These are phyloP conservation scores for Chloroceryle amazona DNA, from an alignment of 2,797 vertebrate genomes.

Conservation along the genomic window DNA sequence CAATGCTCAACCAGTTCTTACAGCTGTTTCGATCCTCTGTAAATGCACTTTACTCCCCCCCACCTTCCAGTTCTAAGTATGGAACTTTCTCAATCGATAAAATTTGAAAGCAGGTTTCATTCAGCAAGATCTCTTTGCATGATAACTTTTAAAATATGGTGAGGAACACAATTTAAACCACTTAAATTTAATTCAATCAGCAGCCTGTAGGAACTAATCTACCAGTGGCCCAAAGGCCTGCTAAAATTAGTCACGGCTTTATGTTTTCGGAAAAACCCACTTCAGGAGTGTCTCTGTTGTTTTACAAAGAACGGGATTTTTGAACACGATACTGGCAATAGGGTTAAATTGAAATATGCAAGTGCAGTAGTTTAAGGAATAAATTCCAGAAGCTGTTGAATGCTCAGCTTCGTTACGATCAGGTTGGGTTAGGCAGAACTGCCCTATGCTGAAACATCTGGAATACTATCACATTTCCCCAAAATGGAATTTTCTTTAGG, in stretches of 20 bases:
- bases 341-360: constrained; percentile 61
- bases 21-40: background rate
- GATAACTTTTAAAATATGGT: background rate
- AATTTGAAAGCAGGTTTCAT: constrained; percentile 16
- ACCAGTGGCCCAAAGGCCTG: background rate
- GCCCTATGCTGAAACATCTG: constrained; percentile 65
- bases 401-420: constrained; percentile 9
- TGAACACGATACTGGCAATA: background rate
- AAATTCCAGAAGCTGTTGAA: constrained; percentile 62
- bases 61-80: background rate
- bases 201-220: constrained; percentile 18
- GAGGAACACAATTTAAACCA: background rate
- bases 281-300: background rate
- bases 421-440: constrained; percentile 35
- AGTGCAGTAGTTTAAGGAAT: constrained; percentile 53
- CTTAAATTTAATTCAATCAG: background rate
- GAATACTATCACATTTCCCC: constrained; percentile 68
- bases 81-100: constrained; percentile 42
- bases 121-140: background rate
- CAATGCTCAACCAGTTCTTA: background rate
- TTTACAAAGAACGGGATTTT: background rate
- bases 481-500: constrained; percentile 58
- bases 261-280: background rate
- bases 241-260: constrained; percentile 29
- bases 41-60: background rate